Evolutionary conservation across 2,888 invertebrate species (phyloP).

Genomic region (Heliconius cydno): DNA sequence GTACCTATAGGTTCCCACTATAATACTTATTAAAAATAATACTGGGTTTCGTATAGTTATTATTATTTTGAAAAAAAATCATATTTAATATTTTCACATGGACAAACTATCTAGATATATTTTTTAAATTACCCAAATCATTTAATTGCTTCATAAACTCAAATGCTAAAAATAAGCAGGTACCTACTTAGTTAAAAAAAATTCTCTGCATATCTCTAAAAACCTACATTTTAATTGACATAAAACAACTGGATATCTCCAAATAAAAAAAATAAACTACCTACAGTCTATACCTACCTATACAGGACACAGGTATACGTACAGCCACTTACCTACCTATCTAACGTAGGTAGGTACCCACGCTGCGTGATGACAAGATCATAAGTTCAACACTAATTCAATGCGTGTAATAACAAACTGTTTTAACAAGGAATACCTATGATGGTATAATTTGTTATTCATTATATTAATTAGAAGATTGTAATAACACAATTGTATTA

Average conservation of each 20-base stretch:
- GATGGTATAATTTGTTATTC: slow-evolving; percentile 7
- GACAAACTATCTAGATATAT: too few species aligned
- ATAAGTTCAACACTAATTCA: slow-evolving; percentile 18
- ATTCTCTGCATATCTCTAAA: not conserved
- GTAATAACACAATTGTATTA: not conserved
- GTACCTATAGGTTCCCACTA: too few species aligned
- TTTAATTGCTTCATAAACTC: not conserved
- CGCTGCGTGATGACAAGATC: slow-evolving; percentile 16
- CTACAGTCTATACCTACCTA: not conserved
- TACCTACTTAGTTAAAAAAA: not conserved
- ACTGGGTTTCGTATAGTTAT: too few species aligned
- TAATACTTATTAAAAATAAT: too few species aligned
- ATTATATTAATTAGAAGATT: slow-evolving; percentile 14
- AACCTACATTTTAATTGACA: not conserved
- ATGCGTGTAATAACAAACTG: slow-evolving; percentile 23
- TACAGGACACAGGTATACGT: not conserved
- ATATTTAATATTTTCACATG: too few species aligned
- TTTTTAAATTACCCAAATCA: too few species aligned
- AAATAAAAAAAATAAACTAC: not conserved
- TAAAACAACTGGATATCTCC: not conserved
- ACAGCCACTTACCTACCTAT: not conserved
- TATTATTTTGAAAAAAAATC: too few species aligned
- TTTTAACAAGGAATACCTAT: slow-evolving; percentile 9
- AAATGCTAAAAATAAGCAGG: not conserved
- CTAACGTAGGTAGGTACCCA: not conserved